Evolutionary conservation across 2,113 vertebrate species (phyloP).

Genomic region (Acanthisitta chloris): DNA sequence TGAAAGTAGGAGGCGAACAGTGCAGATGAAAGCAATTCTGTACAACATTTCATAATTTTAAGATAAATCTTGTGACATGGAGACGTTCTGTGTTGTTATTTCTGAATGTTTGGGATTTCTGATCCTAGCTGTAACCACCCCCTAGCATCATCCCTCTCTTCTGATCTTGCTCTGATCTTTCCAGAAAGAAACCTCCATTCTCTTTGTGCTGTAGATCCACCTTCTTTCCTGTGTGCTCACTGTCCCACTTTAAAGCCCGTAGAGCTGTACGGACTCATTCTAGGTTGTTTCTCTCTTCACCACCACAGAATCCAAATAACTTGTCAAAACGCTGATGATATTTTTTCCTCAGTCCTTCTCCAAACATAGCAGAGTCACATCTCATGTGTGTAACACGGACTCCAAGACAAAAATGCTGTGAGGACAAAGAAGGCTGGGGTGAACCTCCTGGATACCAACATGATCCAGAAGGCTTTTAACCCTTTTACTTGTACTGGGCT

Average conservation of each 20-base stretch:
- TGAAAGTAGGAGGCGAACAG: neutral
- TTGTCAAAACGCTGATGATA: neutral
- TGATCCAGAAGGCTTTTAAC: neutral
- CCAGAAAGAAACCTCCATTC: neutral
- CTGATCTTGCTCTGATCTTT: neutral
- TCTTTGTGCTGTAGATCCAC: neutral
- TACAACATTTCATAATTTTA: neutral
- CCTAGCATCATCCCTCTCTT: neutral
- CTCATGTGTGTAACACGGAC: neutral
- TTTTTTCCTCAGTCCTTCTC: constrained; percentile 11
- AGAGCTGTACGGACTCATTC: neutral
- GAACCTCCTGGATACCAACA: neutral
- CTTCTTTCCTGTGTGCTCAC: neutral
- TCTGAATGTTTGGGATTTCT: constrained; percentile 8
- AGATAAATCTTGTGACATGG: constrained; percentile 8
- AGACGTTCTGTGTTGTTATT: neutral
- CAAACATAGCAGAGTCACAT: neutral
- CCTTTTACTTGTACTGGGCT: neutral
- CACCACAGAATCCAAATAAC: neutral
- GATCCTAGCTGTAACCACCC: neutral
- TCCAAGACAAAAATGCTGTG: neutral
- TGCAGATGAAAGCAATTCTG: constrained; percentile 5
- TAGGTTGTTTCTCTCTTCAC: neutral
- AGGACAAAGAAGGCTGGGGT: neutral
- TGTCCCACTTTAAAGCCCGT: constrained; percentile 19